Conservation (phyloP, 2,797 vertebrate species). For the Cetoscarus ocellatus region DNA sequence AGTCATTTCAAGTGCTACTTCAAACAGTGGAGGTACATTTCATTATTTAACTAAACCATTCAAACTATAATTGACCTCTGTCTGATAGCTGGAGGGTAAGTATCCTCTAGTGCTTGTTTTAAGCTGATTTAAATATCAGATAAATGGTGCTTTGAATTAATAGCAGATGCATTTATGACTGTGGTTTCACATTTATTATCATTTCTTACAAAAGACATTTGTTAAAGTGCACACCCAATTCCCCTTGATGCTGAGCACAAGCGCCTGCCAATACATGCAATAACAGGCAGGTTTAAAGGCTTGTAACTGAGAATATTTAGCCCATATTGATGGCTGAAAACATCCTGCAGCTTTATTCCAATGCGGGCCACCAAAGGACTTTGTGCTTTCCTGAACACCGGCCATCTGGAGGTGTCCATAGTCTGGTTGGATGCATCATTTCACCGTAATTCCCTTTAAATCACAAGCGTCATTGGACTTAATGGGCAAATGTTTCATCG, state of each 20-base stretch:
- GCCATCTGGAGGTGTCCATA: constrained; percentile 83
- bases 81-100: constrained; percentile 14
- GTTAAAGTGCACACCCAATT: constrained; percentile 44
- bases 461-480: constrained; percentile 85
- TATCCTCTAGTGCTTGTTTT: constrained; percentile 12
- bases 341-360: constrained; percentile 58
- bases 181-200: constrained; percentile 42
- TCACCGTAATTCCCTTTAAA: constrained; percentile 84
- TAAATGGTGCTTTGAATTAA: constrained; percentile 29
- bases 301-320: constrained; percentile 67
- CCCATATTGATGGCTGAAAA: constrained; percentile 54
- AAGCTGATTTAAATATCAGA: constrained; percentile 12
- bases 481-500: constrained; percentile 84
- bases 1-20: constrained; percentile 39
- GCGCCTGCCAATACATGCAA: constrained; percentile 35
- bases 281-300: constrained; percentile 71
- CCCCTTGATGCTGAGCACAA: constrained; percentile 35
- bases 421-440: constrained; percentile 82
- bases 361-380: constrained; percentile 63
- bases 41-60: constrained; percentile 22
- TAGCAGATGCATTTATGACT: constrained; percentile 14
- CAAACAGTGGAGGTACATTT: constrained; percentile 29
- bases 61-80: constrained; percentile 31
- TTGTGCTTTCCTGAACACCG: constrained; percentile 72
- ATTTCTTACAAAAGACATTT: constrained; percentile 50